Percentiles rank a stretch among this genome's conserved stretches.
These are phyloP conservation scores for Platerodrilus igneus DNA, from an alignment of 2,888 invertebrate species.

Conservation along the genomic window DNA sequence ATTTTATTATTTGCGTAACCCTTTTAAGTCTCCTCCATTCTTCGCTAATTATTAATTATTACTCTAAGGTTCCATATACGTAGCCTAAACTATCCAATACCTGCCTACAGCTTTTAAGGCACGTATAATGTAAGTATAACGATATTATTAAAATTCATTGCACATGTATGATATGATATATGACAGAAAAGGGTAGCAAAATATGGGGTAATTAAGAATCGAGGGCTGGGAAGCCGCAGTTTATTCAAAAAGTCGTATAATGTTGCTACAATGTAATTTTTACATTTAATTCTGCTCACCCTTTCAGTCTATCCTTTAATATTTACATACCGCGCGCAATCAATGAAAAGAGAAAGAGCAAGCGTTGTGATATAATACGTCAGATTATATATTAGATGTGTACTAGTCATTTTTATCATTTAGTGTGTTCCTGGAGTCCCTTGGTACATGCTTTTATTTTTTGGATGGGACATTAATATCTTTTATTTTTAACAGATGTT, in stretches of 20 bases:
- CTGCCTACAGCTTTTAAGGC: conserved; percentile 12
- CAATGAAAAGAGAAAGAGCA: conserved; percentile 4
- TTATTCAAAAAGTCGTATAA: conserved; percentile 32
- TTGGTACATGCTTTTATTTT: conserved; percentile 25
- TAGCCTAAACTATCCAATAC: background rate
- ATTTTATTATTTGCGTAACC: conserved; percentile 15
- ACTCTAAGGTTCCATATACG: background rate
- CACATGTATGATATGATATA: conserved; percentile 31
- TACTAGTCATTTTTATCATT: conserved; percentile 29
- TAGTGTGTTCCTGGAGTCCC: conserved; percentile 27
- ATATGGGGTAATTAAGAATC: conserved; percentile 34
- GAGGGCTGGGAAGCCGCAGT: conserved; percentile 28
- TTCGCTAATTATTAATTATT: conserved; percentile 17
- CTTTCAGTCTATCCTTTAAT: conserved; percentile 7
- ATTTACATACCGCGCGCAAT: background rate
- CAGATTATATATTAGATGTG: conserved; percentile 25
- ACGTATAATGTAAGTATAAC: conserved; percentile 24
- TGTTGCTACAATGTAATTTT: conserved; percentile 25
- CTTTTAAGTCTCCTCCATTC: conserved; percentile 16
- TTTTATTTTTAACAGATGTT: conserved; percentile 28
- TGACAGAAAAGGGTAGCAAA: conserved; percentile 33
- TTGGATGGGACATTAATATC: conserved; percentile 28
- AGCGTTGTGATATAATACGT: conserved; percentile 10
- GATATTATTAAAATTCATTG: conserved; percentile 29
- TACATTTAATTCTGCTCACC: conserved; percentile 20